Base-by-base conservation (phyloP, 2,797 vertebrate genomes). In the Miichthys miiuy region DNA sequence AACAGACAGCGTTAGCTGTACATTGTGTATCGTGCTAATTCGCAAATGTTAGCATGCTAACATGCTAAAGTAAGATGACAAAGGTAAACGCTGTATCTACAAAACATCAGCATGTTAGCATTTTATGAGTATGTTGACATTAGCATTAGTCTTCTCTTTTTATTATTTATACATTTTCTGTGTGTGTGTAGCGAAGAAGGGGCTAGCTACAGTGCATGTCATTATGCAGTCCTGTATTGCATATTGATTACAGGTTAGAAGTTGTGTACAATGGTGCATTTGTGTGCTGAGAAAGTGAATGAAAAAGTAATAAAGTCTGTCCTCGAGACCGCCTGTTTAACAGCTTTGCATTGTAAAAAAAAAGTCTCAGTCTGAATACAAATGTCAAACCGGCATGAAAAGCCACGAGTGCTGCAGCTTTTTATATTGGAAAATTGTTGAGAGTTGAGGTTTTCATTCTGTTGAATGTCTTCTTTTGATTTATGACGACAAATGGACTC, bases 311-410 rank as follows among this genome's bases (percentile, higher is more conserved):
- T 38, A 50, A 18, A 50, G 38, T 34, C n/a, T 54, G 56, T 58
- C 27, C 25, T 13, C 27, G 23, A 13, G 65, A 38, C 23, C 6
- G 8, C 18, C 41, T 34, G 57, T 69, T 41, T 5, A 68, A 63
- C 6, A 63, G 13, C 30, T 6, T 18, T 16, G n/a, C 4, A 25
- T 58, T 25, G 6, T 57, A 55, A 16, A 48, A 67, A 41, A 60
- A 21, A n/a, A n/a, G 23, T 16, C 3, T 30, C 17, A 61, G 1
- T 46, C 44, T 12, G 21, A 68, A 51, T 41, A 44, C 57, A 71
- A 69, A 72, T 68, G 23, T 78, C 38, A 41, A 68, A 75, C 23
- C 57, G 27, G 75, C 23, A 67, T 75, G 23, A 73, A 79, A 87
- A 47, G 57, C 55, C 76, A 51, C 48, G 2, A 17, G 42, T 41